Evolutionary conservation across 1,140 invertebrate species (phyloP).

Genomic region (Cydia strobilella): DNA sequence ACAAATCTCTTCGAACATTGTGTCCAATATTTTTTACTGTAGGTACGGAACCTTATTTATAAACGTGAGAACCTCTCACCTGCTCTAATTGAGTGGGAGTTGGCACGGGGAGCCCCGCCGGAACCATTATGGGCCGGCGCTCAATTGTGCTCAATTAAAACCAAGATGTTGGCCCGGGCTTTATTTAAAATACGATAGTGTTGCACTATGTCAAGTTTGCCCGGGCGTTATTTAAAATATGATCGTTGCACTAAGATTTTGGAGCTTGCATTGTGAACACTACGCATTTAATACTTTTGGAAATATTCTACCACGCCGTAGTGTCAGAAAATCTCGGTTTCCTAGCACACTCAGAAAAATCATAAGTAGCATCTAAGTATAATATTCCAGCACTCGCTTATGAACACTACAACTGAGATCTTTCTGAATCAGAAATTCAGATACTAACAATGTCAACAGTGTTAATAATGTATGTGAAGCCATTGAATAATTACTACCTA

Average conservation of each 20-base stretch:
- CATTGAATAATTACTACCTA: too few relatives aligned
- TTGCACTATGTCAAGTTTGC: background rate
- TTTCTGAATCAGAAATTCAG: too few relatives aligned
- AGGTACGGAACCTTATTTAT: background rate
- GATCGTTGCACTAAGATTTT: background rate
- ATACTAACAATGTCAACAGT: too few relatives aligned
- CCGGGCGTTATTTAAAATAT: background rate
- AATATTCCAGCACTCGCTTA: too few relatives aligned
- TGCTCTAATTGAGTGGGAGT: background rate
- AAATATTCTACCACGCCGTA: too few relatives aligned
- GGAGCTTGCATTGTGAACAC: too few relatives aligned
- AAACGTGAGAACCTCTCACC: background rate
- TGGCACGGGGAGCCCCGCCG: background rate
- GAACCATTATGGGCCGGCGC: conserved; percentile 10
- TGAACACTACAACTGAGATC: too few relatives aligned
- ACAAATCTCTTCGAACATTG: background rate
- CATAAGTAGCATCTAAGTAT: too few relatives aligned
- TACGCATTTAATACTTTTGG: too few relatives aligned
- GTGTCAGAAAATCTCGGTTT: too few relatives aligned
- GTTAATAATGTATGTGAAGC: too few relatives aligned
- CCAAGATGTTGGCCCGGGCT: background rate
- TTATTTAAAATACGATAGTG: background rate
- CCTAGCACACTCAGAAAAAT: too few relatives aligned
- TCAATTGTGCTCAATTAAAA: conserved; percentile 15
- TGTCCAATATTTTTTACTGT: background rate